These are phyloP conservation scores for Caenorhabditis wallacei DNA, from an alignment of 2,888 invertebrate genomes.

Conservation along the genomic window DNA sequence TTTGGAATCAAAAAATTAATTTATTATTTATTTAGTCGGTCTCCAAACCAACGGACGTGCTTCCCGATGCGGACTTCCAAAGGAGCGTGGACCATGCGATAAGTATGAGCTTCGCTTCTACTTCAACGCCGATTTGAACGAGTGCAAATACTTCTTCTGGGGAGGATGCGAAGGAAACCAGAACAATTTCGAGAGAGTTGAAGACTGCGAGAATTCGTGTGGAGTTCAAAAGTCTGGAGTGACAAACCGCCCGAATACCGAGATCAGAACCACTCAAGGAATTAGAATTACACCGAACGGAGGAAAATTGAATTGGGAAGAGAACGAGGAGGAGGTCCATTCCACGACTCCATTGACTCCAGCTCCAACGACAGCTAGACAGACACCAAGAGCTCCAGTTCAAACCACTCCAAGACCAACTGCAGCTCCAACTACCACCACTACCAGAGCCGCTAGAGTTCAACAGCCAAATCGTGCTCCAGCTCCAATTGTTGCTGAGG, in stretches of 20 bases:
- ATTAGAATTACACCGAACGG: constrained; percentile 66
- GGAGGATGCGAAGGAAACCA: constrained; percentile 83
- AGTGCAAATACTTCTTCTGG: constrained; percentile 83
- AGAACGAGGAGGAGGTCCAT: constrained; percentile 31
- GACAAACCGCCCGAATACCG: constrained; percentile 55
- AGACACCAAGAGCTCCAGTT: constrained; percentile 13
- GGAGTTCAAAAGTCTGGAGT: constrained; percentile 59
- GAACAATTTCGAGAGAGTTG: constrained; percentile 80
- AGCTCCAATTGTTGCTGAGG: constrained; percentile 27
- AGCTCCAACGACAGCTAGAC: constrained; percentile 17
- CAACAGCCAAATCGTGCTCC: constrained; percentile 21
- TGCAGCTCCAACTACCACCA: constrained; percentile 5
- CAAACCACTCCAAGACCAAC: constrained; percentile 33
- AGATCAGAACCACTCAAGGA: constrained; percentile 68
- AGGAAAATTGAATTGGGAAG: constrained; percentile 46
- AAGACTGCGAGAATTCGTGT: constrained; percentile 67
- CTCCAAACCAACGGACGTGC: constrained; percentile 63
- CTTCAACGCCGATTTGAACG: constrained; percentile 75
- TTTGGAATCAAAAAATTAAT: background rate
- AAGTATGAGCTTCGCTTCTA: constrained; percentile 82
- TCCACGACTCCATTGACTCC: constrained; percentile 48
- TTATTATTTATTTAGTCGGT: constrained; percentile 63
- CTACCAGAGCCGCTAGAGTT: constrained; percentile 47
- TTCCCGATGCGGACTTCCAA: constrained; percentile 75
- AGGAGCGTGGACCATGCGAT: constrained; percentile 83